phyloP scores from a whole-genome alignment of 1,140 invertebrate species.

The Drosophila trapezifrons region DNA sequence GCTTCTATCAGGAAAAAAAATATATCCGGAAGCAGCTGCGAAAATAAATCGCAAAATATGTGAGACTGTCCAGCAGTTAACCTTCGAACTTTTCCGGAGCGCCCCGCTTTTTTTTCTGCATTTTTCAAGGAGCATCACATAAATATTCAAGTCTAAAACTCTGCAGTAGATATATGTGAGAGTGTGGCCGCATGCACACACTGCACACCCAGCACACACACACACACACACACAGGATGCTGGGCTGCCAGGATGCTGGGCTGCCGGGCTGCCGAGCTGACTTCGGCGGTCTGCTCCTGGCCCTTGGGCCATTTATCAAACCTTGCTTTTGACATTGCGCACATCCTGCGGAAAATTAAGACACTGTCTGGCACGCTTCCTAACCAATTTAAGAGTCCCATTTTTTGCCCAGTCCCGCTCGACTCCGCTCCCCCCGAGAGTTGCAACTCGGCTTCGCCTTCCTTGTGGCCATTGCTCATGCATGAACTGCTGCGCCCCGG shows the following conservation, averaged over 20 bases:
- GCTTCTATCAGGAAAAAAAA: constrained; percentile 32
- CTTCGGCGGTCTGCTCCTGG: constrained; percentile 32
- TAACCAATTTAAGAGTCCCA: constrained; percentile 72
- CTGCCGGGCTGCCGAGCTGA: constrained; percentile 27
- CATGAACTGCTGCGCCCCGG: constrained; percentile 21
- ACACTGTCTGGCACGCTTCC: constrained; percentile 75
- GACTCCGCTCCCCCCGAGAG: background rate
- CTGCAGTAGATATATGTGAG: constrained; percentile 21
- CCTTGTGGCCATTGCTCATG: constrained; percentile 32
- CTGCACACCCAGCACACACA: constrained; percentile 2
- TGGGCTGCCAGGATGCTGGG: constrained; percentile 10
- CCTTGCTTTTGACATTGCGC: constrained; percentile 76
- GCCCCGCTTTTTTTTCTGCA: constrained; percentile 26
- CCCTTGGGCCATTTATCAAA: constrained; percentile 70
- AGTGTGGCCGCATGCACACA: constrained; percentile 1
- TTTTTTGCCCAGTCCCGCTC: constrained; percentile 45
- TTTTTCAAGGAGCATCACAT: constrained; percentile 64
- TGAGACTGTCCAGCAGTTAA: constrained; percentile 51
- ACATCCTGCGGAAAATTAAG: constrained; percentile 80
- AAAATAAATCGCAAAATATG: constrained; percentile 52
- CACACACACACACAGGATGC: constrained; percentile 14
- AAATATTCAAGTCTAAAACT: constrained; percentile 68
- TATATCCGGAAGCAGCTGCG: constrained; percentile 40
- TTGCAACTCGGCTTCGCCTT: constrained; percentile 24
- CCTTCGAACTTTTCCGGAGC: constrained; percentile 38